Evolutionary conservation across 2,888 invertebrate genomes (phyloP), one percentile per base, ranked within the genome.

Genomic region (Girardia tigrina): DNA sequence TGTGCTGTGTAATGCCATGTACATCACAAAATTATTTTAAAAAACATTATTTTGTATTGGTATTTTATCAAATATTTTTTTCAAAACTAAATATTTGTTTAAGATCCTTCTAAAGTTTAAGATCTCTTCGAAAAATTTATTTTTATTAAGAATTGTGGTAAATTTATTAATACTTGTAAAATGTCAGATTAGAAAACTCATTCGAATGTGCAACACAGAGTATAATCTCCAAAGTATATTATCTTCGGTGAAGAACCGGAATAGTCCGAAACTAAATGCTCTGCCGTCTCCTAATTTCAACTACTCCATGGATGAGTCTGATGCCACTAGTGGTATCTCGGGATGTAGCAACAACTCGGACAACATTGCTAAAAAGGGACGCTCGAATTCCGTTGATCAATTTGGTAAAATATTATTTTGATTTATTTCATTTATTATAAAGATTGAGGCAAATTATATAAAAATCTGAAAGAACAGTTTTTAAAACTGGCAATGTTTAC

Each of bases 241-340:
- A 2, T 4, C 56, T 16, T 56, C 56, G 4, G 8, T 56, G 4
- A 56, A 56, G 23, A 56, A 56, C 23, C 56, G 56, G 23, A 56
- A 23, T n/a, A n/a, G n/a, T n/a, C 56, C n/a, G 23, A n/a, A n/a
- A n/a, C n/a, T n/a, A n/a, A n/a, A n/a, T n/a, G n/a, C n/a, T 6
- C n/a, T 20, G 23, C 56, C 56, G 56, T 56, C 56, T 20, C 16
- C 36, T 36, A 56, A 56, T 56, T 56, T 56, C 23, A 56, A 56
- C n/a, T 23, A 56, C 4, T 56, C 56, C 23, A 56, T 56, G 56
- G 56, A 56, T 56, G 56, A 56, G n/a, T 56, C 56, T 56, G 56
- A 56, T 56, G 56, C 56, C 4, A 56, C 56, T 20, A 56, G 56
- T 56, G 56, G 56, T 2, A 56, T 56, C n/a, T 56, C 56, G 4